A percentile compares a stretch with the other conserved stretches of the same genome.
phyloP scores from a whole-genome alignment of 2,888 invertebrate genomes.

The Trisateles emortualis region DNA sequence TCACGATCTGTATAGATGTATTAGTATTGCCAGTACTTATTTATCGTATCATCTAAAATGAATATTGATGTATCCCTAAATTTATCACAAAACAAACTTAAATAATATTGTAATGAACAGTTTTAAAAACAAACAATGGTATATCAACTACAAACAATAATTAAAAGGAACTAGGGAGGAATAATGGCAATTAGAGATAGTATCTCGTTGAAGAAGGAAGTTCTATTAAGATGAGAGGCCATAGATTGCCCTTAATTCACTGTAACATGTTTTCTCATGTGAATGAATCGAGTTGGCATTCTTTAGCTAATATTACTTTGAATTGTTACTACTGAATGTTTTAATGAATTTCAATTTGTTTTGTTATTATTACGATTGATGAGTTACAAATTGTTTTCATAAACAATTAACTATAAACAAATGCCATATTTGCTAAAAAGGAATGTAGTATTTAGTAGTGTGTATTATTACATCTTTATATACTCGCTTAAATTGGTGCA shows the following conservation, averaged over 20 bases:
- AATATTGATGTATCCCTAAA: no score
- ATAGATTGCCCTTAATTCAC: slow-evolving; percentile 82
- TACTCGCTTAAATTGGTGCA: no score
- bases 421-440: no score
- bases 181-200: slow-evolving; percentile 54
- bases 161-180: slow-evolving; percentile 45
- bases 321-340: slow-evolving; percentile 8
- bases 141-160: slow-evolving; percentile 8
- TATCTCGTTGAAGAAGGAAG: slow-evolving; percentile 75
- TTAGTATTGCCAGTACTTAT: no score
- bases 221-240: slow-evolving; percentile 76
- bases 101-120: no score
- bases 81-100: no score
- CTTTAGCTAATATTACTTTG: background rate
- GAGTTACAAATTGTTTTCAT: background rate
- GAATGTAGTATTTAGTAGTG: no score
- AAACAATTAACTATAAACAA: no score
- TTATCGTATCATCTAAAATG: no score
- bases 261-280: slow-evolving; percentile 65
- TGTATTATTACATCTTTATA: no score
- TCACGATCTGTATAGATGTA: no score
- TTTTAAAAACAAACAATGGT: background rate
- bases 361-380: background rate
- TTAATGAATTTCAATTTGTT: slow-evolving; percentile 4
- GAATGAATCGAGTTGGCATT: slow-evolving; percentile 34